phyloP scores from a whole-genome alignment of 2,888 invertebrate species.

The Mesodorylaimus sp. region DNA sequence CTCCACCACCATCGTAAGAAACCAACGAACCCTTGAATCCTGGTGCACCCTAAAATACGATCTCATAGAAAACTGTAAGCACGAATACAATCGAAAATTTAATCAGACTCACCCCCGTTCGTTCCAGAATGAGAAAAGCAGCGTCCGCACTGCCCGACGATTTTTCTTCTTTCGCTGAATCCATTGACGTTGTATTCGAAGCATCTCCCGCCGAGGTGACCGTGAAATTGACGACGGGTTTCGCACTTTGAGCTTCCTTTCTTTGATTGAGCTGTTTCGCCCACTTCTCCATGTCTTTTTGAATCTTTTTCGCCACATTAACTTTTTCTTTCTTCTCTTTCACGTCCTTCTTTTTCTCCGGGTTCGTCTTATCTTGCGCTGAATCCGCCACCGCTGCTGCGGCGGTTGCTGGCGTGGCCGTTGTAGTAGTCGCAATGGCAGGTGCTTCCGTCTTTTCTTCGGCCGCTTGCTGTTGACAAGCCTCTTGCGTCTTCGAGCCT shows the following conservation, averaged over 20 bases:
- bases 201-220: slow-evolving; percentile 30
- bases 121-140: slow-evolving; percentile 73
- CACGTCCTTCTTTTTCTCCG: slow-evolving; percentile 30
- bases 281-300: slow-evolving; percentile 69
- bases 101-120: too few species aligned
- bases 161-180: slow-evolving; percentile 18
- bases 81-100: too few species aligned
- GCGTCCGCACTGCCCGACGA: slow-evolving; percentile 67
- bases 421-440: background rate
- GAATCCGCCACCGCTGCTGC: slow-evolving; percentile 22
- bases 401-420: slow-evolving; percentile 7
- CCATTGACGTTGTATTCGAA: slow-evolving; percentile 29
- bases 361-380: slow-evolving; percentile 18
- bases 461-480: background rate
- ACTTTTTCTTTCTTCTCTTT: slow-evolving; percentile 44
- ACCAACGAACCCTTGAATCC: slow-evolving; percentile 2
- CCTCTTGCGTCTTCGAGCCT: slow-evolving; percentile 4
- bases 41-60: background rate
- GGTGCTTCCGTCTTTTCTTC: background rate
- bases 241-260: slow-evolving; percentile 26
- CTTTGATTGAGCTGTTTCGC: slow-evolving; percentile 52
- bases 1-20: slow-evolving; percentile 9
- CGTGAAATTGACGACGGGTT: too few species aligned
- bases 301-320: slow-evolving; percentile 21
- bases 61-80: background rate